These are phyloP conservation scores for Temnothorax curvispinosus DNA, from an alignment of 1,140 invertebrate species.

Conservation along the genomic window DNA sequence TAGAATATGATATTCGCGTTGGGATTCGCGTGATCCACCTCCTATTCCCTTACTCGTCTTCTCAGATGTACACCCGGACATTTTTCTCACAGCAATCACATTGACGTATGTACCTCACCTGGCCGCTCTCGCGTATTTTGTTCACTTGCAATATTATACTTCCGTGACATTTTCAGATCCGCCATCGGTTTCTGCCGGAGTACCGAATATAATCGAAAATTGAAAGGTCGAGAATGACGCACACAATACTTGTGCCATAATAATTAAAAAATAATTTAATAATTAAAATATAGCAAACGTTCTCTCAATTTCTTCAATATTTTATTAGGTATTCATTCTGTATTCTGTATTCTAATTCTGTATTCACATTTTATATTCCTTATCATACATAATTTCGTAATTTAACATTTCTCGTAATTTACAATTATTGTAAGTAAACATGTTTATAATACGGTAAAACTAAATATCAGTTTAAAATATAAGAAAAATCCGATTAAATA, in stretches of 20 bases:
- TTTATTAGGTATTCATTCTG: too few species aligned
- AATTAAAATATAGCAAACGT: not conserved
- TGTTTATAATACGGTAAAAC: not conserved
- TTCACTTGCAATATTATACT: conserved; percentile 1
- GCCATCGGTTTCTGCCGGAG: not conserved
- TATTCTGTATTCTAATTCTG: too few species aligned
- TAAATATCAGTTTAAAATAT: not conserved
- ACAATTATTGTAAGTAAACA: not conserved
- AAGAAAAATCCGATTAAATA: not conserved
- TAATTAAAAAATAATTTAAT: not conserved
- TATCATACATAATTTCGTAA: not conserved
- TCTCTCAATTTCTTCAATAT: not conserved
- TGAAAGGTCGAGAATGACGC: not conserved
- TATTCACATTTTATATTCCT: too few species aligned
- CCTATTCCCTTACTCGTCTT: not conserved
- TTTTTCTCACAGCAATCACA: not conserved
- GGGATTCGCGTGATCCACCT: not conserved
- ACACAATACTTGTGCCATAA: not conserved
- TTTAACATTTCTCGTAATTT: not conserved
- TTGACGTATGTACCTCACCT: conserved; percentile 14
- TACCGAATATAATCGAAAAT: not conserved
- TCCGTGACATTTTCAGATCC: conserved; percentile 28
- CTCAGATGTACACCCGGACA: not conserved
- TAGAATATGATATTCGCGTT: not conserved
- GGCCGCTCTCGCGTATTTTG: not conserved